phyloP scores from a whole-genome alignment of 2,797 vertebrate species.

The Protosalanx chinensis region DNA sequence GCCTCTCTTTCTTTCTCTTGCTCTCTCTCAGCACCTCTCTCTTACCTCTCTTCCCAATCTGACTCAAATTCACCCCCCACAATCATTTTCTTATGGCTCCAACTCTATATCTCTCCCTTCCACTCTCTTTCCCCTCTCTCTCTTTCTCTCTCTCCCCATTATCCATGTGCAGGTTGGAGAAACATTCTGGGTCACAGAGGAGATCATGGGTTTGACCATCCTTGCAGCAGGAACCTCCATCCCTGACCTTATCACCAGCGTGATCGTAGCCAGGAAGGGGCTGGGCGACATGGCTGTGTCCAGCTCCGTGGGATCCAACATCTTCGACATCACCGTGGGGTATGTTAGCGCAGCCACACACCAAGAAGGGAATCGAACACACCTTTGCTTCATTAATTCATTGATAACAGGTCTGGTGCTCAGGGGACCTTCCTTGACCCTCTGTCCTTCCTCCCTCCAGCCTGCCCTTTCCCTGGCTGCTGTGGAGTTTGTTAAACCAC shows the following conservation, averaged over 20 bases:
- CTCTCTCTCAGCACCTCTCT: neutral
- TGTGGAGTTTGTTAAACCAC: constrained; percentile 77
- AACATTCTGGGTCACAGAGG: constrained; percentile 95
- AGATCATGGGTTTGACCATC: constrained; percentile 98
- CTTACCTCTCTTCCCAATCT: no score
- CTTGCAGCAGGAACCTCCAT: constrained; percentile 96
- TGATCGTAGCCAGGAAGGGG: constrained; percentile 95
- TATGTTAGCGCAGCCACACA: constrained; percentile 46
- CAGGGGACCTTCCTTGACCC: neutral
- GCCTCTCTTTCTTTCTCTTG: no score
- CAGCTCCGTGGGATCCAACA: constrained; percentile 98
- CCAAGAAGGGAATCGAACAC: neutral
- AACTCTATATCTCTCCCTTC: no score
- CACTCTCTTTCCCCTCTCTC: constrained; percentile 11
- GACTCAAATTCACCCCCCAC: no score
- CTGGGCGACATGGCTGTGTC: constrained; percentile 98
- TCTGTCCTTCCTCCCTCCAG: constrained; percentile 62
- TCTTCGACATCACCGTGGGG: constrained; percentile 99
- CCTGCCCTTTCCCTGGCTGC: constrained; percentile 94
- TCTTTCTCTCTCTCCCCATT: constrained; percentile 36
- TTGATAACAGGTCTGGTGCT: neutral
- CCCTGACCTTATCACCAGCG: constrained; percentile 97
- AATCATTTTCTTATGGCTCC: no score
- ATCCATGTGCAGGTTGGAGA: constrained; percentile 84
- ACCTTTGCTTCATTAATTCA: neutral